phyloP scores from a whole-genome alignment of 2,888 invertebrate species.

The Synergus gifuensis region DNA sequence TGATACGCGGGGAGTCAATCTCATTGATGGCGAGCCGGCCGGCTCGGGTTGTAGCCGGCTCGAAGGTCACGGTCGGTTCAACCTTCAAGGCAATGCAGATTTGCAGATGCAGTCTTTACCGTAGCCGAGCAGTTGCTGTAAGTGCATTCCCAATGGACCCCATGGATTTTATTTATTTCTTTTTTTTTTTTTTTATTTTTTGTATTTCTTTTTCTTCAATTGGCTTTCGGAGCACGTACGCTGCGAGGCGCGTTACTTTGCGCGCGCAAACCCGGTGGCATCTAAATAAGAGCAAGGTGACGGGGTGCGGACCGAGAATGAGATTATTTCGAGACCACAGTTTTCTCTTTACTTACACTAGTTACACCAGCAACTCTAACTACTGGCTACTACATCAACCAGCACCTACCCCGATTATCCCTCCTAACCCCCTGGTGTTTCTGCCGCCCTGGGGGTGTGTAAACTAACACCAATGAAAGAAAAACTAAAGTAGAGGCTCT shows the following conservation, averaged over 20 bases:
- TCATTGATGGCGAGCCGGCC: constrained; percentile 37
- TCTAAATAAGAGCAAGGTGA: constrained; percentile 62
- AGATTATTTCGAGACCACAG: constrained; percentile 57
- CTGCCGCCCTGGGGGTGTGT: constrained; percentile 4
- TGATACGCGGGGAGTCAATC: constrained; percentile 37
- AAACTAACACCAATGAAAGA: constrained; percentile 1
- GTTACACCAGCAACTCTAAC: not conserved
- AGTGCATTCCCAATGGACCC: constrained; percentile 7
- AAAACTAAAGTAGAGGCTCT: not conserved
- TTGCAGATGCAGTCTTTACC: constrained; percentile 13
- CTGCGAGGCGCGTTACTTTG: constrained; percentile 47
- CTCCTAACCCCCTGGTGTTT: not conserved
- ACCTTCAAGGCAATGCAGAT: constrained; percentile 16
- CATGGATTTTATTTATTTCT: not conserved
- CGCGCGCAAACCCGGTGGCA: constrained; percentile 49
- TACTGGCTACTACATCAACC: not conserved
- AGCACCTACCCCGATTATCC: constrained; percentile 5
- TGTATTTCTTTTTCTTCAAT: not conserved
- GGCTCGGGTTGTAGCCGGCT: not conserved
- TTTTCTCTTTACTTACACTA: not conserved
- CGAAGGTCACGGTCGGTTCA: constrained; percentile 34
- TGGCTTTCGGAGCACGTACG: constrained; percentile 34
- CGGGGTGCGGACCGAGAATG: constrained; percentile 57
- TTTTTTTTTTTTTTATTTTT: not conserved
- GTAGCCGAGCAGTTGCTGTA: not conserved